Evolutionary conservation across 2,797 vertebrate species (phyloP), one percentile per base, ranked within the genome.

Genomic region (Trematomus bernacchii): DNA sequence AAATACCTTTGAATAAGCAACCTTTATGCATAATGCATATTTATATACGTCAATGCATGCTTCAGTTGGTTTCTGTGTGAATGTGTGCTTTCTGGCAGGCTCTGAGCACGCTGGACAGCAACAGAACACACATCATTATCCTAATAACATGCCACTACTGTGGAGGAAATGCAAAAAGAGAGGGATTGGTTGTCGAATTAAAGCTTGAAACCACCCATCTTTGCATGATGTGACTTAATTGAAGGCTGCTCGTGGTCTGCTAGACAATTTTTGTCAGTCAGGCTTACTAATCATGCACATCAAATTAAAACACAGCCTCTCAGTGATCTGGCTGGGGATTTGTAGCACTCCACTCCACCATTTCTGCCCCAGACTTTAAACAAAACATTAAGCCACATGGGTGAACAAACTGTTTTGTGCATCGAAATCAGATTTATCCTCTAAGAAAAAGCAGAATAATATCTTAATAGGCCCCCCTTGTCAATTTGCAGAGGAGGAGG

Each of bases 271-370:
- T 82, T 82, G 84, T 87, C 89, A 79, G 79, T 91, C 85, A 91
- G 83, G 76, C 76, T 89, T 79, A 86, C 54, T 77, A 79, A 87
- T 84, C 83, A 87, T 62, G 82, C 85, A 75, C 71, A 78, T 91
- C 87, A 85, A 87, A 92, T 91, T 63, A 90, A 90, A 92, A 82
- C 80, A 74, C 73, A 63, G 57, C 76, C 87, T 82, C 71, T 77
- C 44, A 15, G 80, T 76, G 73, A 83, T 84, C 76, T 74, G 66
- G 47, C 53, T 48, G 66, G 73, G 71, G 68, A 80, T 87, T 82
- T 83, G 60, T 51, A 82, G 79, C 72, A 77, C 75, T 76, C 18
- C 71, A 40, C 73, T 82, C 62, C 52, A 62, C 84, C 69, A 79
- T 84, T 66, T 79, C 55, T 66, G 72, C 68, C 76, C 54, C 67